Conservation (phyloP, 2,797 vertebrate genomes). For the Silurus aristotelis region DNA sequence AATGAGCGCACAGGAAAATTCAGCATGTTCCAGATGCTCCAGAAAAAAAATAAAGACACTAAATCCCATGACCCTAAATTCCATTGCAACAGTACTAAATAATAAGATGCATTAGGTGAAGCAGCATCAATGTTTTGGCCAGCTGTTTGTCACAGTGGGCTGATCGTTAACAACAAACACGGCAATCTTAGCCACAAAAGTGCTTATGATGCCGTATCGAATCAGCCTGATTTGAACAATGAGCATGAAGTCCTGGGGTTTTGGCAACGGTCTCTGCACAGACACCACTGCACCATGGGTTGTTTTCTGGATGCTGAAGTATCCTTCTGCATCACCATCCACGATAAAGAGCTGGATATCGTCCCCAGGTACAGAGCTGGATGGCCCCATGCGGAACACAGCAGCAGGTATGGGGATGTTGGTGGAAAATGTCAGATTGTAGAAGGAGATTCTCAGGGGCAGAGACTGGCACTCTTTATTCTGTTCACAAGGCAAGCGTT, state of each 20-base stretch:
- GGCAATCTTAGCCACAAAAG: constrained; percentile 85
- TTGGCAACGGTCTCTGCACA: constrained; percentile 73
- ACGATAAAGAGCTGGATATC: constrained; percentile 81
- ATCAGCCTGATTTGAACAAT: constrained; percentile 86
- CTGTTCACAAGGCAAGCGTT: constrained; percentile 89
- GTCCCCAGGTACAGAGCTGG: constrained; percentile 82
- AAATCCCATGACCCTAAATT: background rate
- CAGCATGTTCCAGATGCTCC: background rate
- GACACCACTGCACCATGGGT: constrained; percentile 81
- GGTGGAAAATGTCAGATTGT: constrained; percentile 89
- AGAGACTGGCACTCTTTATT: constrained; percentile 81
- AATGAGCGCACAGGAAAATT: background rate
- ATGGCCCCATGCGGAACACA: constrained; percentile 90
- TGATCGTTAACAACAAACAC: constrained; percentile 84
- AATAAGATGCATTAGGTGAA: background rate
- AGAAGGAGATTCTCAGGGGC: constrained; percentile 90
- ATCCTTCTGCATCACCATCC: constrained; percentile 83
- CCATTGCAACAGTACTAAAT: too few relatives aligned
- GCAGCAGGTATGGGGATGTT: constrained; percentile 83
- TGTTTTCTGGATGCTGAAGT: constrained; percentile 80
- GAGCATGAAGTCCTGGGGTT: constrained; percentile 83
- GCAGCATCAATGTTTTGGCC: constrained; percentile 38
- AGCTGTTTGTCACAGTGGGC: constrained; percentile 29
- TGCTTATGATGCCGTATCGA: constrained; percentile 78
- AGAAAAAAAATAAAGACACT: background rate